phyloP scores from a whole-genome alignment of 2,888 invertebrate genomes.

The Rosalia funebris region DNA sequence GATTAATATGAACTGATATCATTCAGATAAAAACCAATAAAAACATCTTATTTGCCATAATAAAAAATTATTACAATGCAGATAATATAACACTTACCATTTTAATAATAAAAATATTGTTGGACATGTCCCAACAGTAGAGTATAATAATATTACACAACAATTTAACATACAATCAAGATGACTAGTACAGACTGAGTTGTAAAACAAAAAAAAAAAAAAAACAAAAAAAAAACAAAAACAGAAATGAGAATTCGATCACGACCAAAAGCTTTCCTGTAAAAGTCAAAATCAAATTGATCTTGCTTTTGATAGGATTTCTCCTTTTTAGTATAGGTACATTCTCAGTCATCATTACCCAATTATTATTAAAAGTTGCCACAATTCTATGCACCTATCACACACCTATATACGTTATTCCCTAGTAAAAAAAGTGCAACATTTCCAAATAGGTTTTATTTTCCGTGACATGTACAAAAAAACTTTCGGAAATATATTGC shows the following conservation, averaged over 20 bases:
- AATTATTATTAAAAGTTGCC: conserved; percentile 54
- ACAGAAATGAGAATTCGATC: conserved; percentile 41
- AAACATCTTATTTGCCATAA: conserved; percentile 29
- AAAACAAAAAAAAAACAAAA: conserved; percentile 36
- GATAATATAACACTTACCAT: conserved; percentile 45
- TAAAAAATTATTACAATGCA: conserved; percentile 47
- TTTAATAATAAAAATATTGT: conserved; percentile 44
- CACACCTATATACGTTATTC: conserved; percentile 39
- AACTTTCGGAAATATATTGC: conserved; percentile 3
- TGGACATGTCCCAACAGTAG: conserved; percentile 46
- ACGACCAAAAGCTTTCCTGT: conserved; percentile 47
- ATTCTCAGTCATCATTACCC: conserved; percentile 52
- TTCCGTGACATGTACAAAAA: no score
- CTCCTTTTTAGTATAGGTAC: conserved; percentile 37
- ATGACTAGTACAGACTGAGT: conserved; percentile 64
- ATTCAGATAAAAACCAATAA: conserved; percentile 45
- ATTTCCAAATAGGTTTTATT: no score
- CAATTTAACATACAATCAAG: conserved; percentile 62
- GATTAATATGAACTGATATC: conserved; percentile 40
- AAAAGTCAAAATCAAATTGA: conserved; percentile 48
- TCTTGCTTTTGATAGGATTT: conserved; percentile 54
- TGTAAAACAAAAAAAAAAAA: conserved; percentile 44
- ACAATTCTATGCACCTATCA: conserved; percentile 46
- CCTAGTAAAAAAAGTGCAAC: conserved; percentile 23
- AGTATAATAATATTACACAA: conserved; percentile 58